These are phyloP conservation scores for Montipora cactus DNA, from an alignment of 64 coral and sea anemone genomes.

Conservation along the genomic window DNA sequence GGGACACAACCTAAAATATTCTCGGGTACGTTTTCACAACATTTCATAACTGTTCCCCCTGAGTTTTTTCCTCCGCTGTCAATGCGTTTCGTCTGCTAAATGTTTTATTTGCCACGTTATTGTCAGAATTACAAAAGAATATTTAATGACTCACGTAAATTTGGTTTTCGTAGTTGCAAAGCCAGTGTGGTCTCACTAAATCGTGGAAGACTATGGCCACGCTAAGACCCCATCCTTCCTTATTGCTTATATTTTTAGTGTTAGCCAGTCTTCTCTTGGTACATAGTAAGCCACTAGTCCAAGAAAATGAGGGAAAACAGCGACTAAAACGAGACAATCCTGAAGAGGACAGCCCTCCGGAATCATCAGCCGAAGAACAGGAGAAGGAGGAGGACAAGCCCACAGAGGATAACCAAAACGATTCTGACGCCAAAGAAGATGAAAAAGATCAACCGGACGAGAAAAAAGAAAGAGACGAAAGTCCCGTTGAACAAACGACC, in stretches of 20 bases:
- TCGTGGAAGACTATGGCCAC: slow-evolving; percentile 81
- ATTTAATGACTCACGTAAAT: slow-evolving; percentile 90
- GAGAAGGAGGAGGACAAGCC: slow-evolving; percentile 59
- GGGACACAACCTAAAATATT: neutral
- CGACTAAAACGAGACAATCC: slow-evolving; percentile 50
- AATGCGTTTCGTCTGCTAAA: slow-evolving; percentile 16
- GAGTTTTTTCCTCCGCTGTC: neutral
- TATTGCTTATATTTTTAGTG: slow-evolving; percentile 54
- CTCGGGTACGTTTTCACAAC: neutral
- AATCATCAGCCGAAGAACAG: slow-evolving; percentile 44
- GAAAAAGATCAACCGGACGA: slow-evolving; percentile 7
- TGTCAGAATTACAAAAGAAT: slow-evolving; percentile 89
- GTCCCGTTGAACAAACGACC: neutral
- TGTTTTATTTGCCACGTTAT: slow-evolving; percentile 97
- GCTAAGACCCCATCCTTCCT: slow-evolving; percentile 61
- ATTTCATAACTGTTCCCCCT: neutral
- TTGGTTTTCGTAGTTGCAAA: slow-evolving; percentile 2
- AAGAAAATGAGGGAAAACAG: slow-evolving; percentile 71
- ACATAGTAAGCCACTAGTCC: slow-evolving; percentile 70
- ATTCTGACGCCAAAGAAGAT: slow-evolving; percentile 1
- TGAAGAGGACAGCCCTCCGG: slow-evolving; percentile 42
- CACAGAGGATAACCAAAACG: slow-evolving; percentile 47
- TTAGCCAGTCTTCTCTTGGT: slow-evolving; percentile 42
- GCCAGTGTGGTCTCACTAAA: slow-evolving; percentile 37
- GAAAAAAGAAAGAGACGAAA: neutral